Evolutionary conservation across 2,888 invertebrate genomes (phyloP), one percentile per base, ranked within the genome.

Genomic region (Pheosia gnoma): DNA sequence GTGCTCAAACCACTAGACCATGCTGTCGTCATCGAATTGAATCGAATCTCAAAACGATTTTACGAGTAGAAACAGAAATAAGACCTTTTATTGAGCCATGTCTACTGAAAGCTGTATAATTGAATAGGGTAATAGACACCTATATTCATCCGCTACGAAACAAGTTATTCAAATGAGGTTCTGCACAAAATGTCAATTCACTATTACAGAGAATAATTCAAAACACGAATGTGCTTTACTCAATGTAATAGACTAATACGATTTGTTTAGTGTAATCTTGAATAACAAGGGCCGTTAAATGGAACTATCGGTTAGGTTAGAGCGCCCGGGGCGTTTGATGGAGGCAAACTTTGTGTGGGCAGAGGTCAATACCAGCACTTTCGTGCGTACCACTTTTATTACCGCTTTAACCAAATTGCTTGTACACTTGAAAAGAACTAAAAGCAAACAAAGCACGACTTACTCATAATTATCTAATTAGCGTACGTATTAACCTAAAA

Each of bases 301-400:
- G 45, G 59, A 56, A 60, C 52, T 67, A 60, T 61, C 55, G 47
- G 47, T 47, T 47, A 47, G 47, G 47, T n/a, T 47, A 47, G n/a
- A n/a, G 11, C 47, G 47, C 47, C n/a, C 47, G 47, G 47, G 49
- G 55, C 9, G 39, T 53, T 60, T 58, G 59, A 57, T 56, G 43
- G n/a, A 59, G 57, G 57, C 38, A 55, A 53, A 55, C 58, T 53
- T 57, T 37, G 25, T 25, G 2, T 37, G 37, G 53, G 47, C 55
- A 57, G 43, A 52, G 62, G 53, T 60, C 62, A 69, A 53, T 41
- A 53, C 51, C 37, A 58, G 43, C 47, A 39, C 57, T 63, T 56
- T 58, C 57, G 60, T 61, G 62, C 57, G 55, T 62, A 61, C 61
- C 61, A 65, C 59, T 68, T 62, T 65, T 63, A 69, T 62, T 45